These are phyloP conservation scores for Trididemnum nubilum DNA, from an alignment of 23 tunicate species.

Conservation along the genomic window DNA sequence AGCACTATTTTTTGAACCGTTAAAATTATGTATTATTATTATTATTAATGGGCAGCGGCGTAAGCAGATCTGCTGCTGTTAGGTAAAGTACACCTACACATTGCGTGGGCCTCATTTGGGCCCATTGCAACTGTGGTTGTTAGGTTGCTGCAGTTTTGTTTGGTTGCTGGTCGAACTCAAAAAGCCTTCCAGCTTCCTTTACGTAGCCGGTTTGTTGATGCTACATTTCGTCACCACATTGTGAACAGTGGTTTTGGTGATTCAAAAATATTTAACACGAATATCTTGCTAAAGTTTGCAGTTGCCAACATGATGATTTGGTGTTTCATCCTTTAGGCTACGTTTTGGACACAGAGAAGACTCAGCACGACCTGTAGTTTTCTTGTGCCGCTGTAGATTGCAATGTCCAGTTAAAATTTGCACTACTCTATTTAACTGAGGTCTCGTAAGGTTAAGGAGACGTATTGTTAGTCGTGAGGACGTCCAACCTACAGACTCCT, in stretches of 20 bases:
- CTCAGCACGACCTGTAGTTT: background rate
- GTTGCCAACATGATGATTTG: background rate
- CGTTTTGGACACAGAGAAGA: background rate
- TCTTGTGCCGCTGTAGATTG: background rate
- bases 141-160: too few species aligned
- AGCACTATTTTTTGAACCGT: too few species aligned
- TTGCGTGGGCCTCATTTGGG: too few species aligned
- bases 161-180: background rate
- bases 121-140: too few species aligned
- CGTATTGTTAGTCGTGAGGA: background rate
- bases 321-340: background rate
- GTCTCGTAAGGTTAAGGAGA: background rate
- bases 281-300: background rate
- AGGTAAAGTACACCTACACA: too few species aligned
- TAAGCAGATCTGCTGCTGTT: too few species aligned
- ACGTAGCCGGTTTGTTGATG: background rate
- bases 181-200: background rate
- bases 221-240: background rate
- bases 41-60: too few species aligned
- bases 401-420: background rate
- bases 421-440: background rate
- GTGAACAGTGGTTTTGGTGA: background rate
- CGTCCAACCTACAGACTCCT: background rate
- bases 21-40: too few species aligned
- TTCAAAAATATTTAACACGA: background rate